These are phyloP conservation scores for Iguana delicatissima DNA, from an alignment of 2,797 vertebrate species.

Conservation along the genomic window DNA sequence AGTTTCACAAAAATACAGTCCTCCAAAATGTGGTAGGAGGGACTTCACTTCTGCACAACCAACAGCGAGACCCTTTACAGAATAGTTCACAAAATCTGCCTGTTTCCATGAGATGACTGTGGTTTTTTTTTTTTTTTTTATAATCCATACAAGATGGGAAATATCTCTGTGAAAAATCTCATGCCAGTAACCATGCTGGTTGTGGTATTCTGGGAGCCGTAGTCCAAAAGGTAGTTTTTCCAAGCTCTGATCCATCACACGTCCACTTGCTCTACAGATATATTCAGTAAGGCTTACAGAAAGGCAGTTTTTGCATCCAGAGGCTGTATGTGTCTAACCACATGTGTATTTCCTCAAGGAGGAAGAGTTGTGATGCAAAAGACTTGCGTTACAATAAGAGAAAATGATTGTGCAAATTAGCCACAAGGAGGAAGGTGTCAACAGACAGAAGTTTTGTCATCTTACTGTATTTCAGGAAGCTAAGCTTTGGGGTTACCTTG, in stretches of 20 bases:
- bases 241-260: not conserved
- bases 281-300: not conserved
- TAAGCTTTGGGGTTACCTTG: conserved; percentile 12
- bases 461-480: not conserved
- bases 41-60: not conserved
- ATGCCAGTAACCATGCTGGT: no score
- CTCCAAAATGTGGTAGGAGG: not conserved
- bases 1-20: not conserved
- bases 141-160: not conserved
- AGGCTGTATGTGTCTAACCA: not conserved
- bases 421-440: not conserved
- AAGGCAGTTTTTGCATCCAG: not conserved
- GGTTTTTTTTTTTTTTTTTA: not conserved
- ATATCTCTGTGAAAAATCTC: not conserved
- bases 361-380: not conserved
- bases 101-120: not conserved
- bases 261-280: not conserved
- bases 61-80: not conserved
- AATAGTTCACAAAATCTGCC: not conserved
- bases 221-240: not conserved
- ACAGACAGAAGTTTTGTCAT: not conserved
- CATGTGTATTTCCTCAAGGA: not conserved
- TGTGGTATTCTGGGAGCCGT: not conserved
- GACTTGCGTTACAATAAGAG: not conserved
- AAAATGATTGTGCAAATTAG: conserved; percentile 9